Evolutionary conservation across 2,113 vertebrate species (phyloP), one percentile per base, ranked within the genome.

Genomic region (Hiodon tergisus): DNA sequence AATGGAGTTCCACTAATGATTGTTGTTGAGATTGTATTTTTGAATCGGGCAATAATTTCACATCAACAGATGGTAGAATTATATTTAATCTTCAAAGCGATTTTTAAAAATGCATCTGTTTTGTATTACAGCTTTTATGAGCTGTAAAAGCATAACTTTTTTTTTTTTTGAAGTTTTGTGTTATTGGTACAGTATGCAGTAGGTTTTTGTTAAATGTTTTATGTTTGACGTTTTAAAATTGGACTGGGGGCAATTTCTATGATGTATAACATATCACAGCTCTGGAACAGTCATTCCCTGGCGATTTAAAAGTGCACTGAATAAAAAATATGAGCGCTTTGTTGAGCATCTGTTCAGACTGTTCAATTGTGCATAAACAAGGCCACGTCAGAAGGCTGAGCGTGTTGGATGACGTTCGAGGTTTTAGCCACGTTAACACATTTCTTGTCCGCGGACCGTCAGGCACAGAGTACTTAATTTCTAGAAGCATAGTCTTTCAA

Each of bases 291-390:
- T 31, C 31, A 31, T 31, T 31, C 31, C 31, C 31, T 31, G 31
- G 31, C 31, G 31, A 31, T 68, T 52, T 52, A 52, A 13, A 10
- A 48, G n/a, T 69, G 57, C 58, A 50, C 57, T 10, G 53, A 31
- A 69, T 88, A 82, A 83, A 82, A 85, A 87, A 86, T 86, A 81
- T 66, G 60, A 79, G 78, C 76, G 74, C 82, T 78, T 80, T 65
- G 16, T 82, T 83, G 79, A 87, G 78, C 87, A 88, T 85, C 87
- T 89, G 88, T 82, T 85, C 75, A 74, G 78, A 74, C 71, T 77
- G 73, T 60, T 54, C 72, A 67, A 75, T 60, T 82, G 73, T 47
- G 66, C 78, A 81, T 87, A 84, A 84, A 82, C 85, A 71, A n/a
- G 9, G 75, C 72, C 11, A 2, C 6, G 8, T 66, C 2, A 73